Evolutionary conservation across 2,888 invertebrate genomes (phyloP).

Genomic region (Watsonalla cultraria): DNA sequence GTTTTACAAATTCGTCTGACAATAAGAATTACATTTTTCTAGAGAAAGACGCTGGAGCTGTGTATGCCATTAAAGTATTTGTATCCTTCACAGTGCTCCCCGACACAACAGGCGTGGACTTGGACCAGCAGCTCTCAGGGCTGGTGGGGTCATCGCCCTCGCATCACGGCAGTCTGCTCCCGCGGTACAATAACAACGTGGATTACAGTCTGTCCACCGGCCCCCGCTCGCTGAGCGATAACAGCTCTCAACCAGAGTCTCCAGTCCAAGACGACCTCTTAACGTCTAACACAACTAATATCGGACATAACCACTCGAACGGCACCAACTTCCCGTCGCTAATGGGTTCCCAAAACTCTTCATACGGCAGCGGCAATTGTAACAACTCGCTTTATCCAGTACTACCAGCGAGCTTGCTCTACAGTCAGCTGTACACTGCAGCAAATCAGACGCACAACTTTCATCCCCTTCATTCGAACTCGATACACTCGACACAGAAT

Average conservation of each 20-base stretch:
- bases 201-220: constrained; percentile 83
- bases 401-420: constrained; percentile 88
- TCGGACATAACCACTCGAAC: constrained; percentile 79
- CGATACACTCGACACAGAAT: constrained; percentile 80
- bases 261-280: constrained; percentile 89
- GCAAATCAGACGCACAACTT: constrained; percentile 87
- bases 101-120: constrained; percentile 86
- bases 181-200: constrained; percentile 82
- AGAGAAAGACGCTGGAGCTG: too few species aligned
- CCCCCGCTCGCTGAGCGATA: constrained; percentile 88
- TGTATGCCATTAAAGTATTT: neutral
- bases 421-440: constrained; percentile 90
- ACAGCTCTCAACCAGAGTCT: constrained; percentile 89
- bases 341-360: constrained; percentile 80
- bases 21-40: too few species aligned
- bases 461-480: constrained; percentile 82
- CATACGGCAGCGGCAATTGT: constrained; percentile 80
- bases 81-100: constrained; percentile 81
- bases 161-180: constrained; percentile 80
- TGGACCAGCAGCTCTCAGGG: constrained; percentile 85
- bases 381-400: constrained; percentile 88
- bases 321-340: constrained; percentile 82
- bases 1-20: too few species aligned
- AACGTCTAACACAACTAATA: constrained; percentile 81
- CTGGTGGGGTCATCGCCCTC: constrained; percentile 79